Percentiles rank a stretch among this genome's conserved stretches.
phyloP scores from a whole-genome alignment of 2,888 invertebrate genomes.

The Amphipoea oculea region DNA sequence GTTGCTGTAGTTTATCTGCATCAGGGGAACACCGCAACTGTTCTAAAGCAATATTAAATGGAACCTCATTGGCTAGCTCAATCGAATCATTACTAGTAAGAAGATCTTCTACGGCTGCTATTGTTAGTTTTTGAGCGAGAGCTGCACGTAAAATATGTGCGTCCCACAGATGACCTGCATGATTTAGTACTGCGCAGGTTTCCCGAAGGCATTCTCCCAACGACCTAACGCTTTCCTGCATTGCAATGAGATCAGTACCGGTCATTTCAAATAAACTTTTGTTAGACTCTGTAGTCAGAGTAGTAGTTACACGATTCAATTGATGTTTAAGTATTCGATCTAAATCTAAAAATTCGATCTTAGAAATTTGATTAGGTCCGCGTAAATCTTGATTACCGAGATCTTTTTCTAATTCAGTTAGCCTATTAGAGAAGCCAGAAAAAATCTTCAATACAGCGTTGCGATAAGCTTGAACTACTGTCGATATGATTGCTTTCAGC shows the following conservation, averaged over 20 bases:
- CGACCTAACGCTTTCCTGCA: constrained; percentile 77
- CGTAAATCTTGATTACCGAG: constrained; percentile 64
- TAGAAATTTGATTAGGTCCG: constrained; percentile 17
- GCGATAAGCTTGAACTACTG: constrained; percentile 77
- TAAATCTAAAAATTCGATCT: constrained; percentile 61
- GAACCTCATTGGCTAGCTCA: constrained; percentile 79
- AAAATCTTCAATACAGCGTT: constrained; percentile 74
- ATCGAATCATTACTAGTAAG: constrained; percentile 78
- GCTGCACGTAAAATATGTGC: constrained; percentile 81
- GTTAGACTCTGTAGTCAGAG: constrained; percentile 49
- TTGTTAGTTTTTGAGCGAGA: constrained; percentile 80
- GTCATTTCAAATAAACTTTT: constrained; percentile 66
- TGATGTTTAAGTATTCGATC: constrained; percentile 68
- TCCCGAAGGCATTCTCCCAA: constrained; percentile 80
- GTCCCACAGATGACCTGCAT: constrained; percentile 83
- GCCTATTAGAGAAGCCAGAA: constrained; percentile 72
- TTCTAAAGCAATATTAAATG: constrained; percentile 80
- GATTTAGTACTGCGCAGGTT: constrained; percentile 78
- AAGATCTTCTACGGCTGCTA: constrained; percentile 84
- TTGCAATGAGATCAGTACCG: constrained; percentile 67
- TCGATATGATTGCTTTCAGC: constrained; percentile 72
- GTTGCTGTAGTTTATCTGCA: constrained; percentile 76
- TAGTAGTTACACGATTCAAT: constrained; percentile 64
- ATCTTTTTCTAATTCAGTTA: constrained; percentile 73
- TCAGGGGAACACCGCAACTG: constrained; percentile 78